Evolutionary conservation across 2,113 vertebrate genomes (phyloP).

Genomic region (Pygoscelis antarcticus): DNA sequence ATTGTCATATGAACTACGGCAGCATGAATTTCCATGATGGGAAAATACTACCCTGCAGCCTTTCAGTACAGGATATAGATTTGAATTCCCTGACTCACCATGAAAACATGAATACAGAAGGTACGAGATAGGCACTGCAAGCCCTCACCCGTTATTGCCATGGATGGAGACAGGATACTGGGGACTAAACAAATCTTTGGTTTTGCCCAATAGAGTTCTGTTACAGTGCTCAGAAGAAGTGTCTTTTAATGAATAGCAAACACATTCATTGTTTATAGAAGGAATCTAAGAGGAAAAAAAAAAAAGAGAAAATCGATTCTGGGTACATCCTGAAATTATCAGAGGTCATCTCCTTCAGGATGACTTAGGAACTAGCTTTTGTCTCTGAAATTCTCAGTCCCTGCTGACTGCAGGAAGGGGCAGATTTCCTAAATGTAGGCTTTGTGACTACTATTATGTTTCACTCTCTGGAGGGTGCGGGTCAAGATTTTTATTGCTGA

Average conservation of each 20-base stretch:
- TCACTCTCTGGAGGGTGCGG: rapidly evolving
- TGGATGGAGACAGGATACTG: neutral
- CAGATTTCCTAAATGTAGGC: neutral
- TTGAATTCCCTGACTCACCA: too few relatives aligned
- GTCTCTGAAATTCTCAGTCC: neutral
- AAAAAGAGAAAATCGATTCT: neutral
- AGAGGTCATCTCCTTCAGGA: neutral
- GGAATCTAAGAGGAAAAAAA: too few relatives aligned
- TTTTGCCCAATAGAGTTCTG: neutral
- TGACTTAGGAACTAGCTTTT: neutral
- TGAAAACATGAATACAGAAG: neutral
- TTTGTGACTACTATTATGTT: neutral
- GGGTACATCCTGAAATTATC: neutral
- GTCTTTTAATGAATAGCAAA: neutral
- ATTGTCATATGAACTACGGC: neutral
- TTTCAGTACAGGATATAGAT: neutral
- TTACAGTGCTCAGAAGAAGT: neutral
- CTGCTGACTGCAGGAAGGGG: neutral
- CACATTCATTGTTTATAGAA: neutral
- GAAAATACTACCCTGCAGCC: neutral
- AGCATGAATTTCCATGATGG: neutral
- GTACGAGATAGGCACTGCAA: neutral
- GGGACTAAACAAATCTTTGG: neutral
- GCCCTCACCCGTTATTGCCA: neutral
- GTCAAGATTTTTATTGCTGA: neutral